Conservation (phyloP, 1,140 invertebrate species). For the Tetragnatha versicolor region DNA sequence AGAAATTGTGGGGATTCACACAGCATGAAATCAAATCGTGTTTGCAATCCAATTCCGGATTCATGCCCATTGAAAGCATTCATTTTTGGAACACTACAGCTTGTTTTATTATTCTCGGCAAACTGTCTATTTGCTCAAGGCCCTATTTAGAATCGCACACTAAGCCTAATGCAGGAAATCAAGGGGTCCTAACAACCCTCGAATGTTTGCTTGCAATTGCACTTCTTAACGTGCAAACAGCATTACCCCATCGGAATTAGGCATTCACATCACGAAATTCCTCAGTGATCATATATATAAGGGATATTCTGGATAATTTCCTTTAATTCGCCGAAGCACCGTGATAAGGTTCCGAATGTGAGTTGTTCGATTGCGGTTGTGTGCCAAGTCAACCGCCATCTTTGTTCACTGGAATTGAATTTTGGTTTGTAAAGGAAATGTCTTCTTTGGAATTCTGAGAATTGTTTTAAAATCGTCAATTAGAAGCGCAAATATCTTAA, state of each 20-base stretch:
- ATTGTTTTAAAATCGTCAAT: too few species aligned
- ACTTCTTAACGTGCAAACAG: background rate
- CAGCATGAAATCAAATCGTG: too few species aligned
- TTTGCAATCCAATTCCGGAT: too few species aligned
- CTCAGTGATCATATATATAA: background rate
- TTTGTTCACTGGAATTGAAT: slow-evolving; percentile 1
- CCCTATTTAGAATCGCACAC: too few species aligned
- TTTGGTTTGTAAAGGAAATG: too few species aligned
- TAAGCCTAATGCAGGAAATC: background rate
- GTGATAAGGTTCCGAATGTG: slow-evolving; percentile 7
- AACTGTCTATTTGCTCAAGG: too few species aligned
- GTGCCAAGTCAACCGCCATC: background rate
- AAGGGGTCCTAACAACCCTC: background rate
- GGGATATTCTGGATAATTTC: slow-evolving; percentile 24
- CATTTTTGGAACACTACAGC: too few species aligned
- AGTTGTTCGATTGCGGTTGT: background rate
- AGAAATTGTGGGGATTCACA: too few species aligned
- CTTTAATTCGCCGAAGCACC: slow-evolving; percentile 16
- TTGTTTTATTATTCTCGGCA: too few species aligned
- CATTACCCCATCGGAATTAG: background rate
- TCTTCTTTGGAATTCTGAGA: too few species aligned
- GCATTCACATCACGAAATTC: background rate
- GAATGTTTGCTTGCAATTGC: background rate
- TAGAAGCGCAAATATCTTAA: too few species aligned
- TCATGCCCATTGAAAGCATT: too few species aligned